Evolutionary conservation across 2,888 invertebrate genomes (phyloP), one percentile per base, ranked within the genome.

Genomic region (Cerastoderma edule): DNA sequence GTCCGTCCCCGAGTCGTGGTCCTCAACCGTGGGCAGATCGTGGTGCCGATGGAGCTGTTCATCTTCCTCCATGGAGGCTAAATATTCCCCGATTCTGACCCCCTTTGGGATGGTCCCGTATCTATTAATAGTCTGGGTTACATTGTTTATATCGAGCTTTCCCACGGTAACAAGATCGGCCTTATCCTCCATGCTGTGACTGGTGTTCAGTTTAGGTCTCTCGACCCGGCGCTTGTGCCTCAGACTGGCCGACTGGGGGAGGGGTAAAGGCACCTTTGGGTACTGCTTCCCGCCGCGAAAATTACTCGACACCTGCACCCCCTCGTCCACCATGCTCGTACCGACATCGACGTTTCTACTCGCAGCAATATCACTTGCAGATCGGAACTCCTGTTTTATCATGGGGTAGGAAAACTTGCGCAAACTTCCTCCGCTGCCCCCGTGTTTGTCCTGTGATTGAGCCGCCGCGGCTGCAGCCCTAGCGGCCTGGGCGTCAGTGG

Each of bases 61-160:
- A 84, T 83, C 91, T 80, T 82, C 91, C 78, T 86, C 91, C 89
- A 99, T 94, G 5, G 98, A 98, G 93, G 99, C 98, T 69, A 99
- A 94, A 93, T 97, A 99, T 6, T 98, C 99, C 35, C 98, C 98
- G 87, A 99, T 99, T 83, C 99, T 95, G 13, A 98, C 98, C 63
- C 97, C 98, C 93, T 99, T 99, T 0, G 99, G 99, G 89, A 99
- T 94, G 13, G 99, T 99, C 24, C 99, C 99, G 92, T 98, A 99
- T 32, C 98, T 95, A 93, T 97, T 98, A 63, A 93, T 92, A 57
- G 98, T 98, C 85, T 97, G 95, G 90, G 97, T 96, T 67, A 98
- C 98, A 94, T 98, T 98, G 93, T 97, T 97, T 83, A 98, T 97
- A 93, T 98, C 98, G 86, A 98, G 94, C 28, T 98, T 97, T 68